These are phyloP conservation scores for Pelodiscus sinensis DNA, from an alignment of 2,113 vertebrate species.

Conservation along the genomic window DNA sequence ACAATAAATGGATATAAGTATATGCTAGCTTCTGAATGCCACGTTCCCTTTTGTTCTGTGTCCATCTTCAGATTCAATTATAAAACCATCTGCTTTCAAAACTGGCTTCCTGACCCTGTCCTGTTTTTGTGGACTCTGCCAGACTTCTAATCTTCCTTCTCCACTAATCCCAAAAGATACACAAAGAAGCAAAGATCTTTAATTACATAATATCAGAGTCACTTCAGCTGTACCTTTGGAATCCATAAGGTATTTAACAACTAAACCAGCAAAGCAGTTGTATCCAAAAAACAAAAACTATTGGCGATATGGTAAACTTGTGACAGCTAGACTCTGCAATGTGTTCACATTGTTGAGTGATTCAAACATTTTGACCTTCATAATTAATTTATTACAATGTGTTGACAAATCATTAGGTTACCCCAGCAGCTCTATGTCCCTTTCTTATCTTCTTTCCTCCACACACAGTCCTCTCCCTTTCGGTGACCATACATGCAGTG, in stretches of 20 bases:
- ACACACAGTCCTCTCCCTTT: background rate
- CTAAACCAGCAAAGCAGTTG: background rate
- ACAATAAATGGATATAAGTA: background rate
- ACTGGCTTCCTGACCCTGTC: constrained; percentile 30
- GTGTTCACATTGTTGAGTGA: background rate
- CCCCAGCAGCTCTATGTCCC: background rate
- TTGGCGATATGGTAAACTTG: background rate
- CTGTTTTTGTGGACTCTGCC: constrained; percentile 22
- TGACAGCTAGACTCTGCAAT: background rate
- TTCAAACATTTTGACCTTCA: background rate
- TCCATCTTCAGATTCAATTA: constrained; percentile 52
- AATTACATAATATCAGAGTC: background rate
- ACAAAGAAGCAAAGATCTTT: background rate
- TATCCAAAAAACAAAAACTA: background rate
- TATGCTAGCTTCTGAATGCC: constrained; percentile 16
- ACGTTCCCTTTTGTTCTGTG: constrained; percentile 29
- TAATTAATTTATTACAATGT: background rate
- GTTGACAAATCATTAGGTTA: background rate
- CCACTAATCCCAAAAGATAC: constrained; percentile 33
- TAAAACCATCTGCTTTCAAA: constrained; percentile 45
- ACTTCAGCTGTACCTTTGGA: constrained; percentile 27
- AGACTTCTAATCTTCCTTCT: constrained; percentile 21
- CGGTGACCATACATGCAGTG: background rate
- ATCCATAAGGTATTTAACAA: background rate
- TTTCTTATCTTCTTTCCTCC: background rate